A percentile compares a stretch with the other conserved stretches of the same genome.
These are phyloP conservation scores for Biston stratarius DNA, from an alignment of 2,888 invertebrate species.

Conservation along the genomic window DNA sequence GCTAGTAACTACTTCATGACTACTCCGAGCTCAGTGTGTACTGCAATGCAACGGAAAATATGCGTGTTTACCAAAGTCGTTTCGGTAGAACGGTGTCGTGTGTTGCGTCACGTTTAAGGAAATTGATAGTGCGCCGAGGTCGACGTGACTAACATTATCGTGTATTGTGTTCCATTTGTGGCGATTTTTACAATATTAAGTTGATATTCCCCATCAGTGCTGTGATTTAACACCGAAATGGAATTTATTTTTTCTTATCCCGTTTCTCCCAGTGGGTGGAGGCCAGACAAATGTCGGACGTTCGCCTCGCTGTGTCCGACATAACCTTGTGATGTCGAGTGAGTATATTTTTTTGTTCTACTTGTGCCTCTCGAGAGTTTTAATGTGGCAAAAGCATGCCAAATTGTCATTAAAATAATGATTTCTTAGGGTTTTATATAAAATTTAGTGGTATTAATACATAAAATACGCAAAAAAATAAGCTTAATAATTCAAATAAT, in stretches of 20 bases:
- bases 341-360: constrained; percentile 76
- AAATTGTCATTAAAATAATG: constrained; percentile 33
- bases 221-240: constrained; percentile 68
- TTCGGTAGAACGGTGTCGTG: constrained; percentile 86
- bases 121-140: constrained; percentile 85
- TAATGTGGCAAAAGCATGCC: constrained; percentile 37
- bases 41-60: constrained; percentile 87
- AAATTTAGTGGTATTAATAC: constrained; percentile 46
- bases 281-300: constrained; percentile 82
- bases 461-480: constrained; percentile 59
- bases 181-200: constrained; percentile 59
- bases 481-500: constrained; percentile 70
- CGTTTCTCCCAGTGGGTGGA: constrained; percentile 78
- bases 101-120: constrained; percentile 86
- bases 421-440: constrained; percentile 39
- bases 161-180: constrained; percentile 73
- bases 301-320: constrained; percentile 79
- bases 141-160: constrained; percentile 83
- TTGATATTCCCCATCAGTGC: constrained; percentile 63
- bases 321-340: constrained; percentile 83
- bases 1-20: constrained; percentile 87
- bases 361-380: constrained; percentile 45
- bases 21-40: constrained; percentile 87
- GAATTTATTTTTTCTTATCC: constrained; percentile 74
- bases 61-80: constrained; percentile 87